phyloP scores from a whole-genome alignment of 2,888 invertebrate genomes.

The Drosophila glabriapex region DNA sequence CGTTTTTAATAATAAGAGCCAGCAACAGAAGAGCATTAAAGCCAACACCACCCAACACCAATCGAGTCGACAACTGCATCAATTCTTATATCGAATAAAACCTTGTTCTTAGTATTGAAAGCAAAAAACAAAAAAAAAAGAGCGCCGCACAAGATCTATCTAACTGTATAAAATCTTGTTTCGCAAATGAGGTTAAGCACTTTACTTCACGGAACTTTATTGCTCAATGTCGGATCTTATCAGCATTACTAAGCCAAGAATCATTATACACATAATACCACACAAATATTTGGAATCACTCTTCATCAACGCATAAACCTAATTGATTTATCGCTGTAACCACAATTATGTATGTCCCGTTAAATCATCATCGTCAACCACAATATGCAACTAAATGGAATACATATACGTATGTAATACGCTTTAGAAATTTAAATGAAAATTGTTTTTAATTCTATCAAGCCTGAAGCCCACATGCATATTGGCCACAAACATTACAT shows the following conservation, averaged over 20 bases:
- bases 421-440: constrained; percentile 17
- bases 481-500: constrained; percentile 33
- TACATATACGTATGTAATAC: constrained; percentile 37
- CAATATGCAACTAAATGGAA: constrained; percentile 32
- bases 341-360: constrained; percentile 29
- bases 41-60: constrained; percentile 6
- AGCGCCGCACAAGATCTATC: constrained; percentile 20
- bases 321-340: constrained; percentile 42
- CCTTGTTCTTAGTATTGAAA: constrained; percentile 11
- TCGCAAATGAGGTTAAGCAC: constrained; percentile 16
- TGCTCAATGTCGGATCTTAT: constrained; percentile 46
- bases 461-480: constrained; percentile 21
- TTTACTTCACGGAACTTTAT: constrained; percentile 12
- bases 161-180: constrained; percentile 18
- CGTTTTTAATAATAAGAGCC: constrained; percentile 37
- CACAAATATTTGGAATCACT: constrained; percentile 38
- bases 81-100: constrained; percentile 5
- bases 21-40: constrained; percentile 16
- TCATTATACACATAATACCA: constrained; percentile 25
- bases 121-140: constrained; percentile 1
- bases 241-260: constrained; percentile 41
- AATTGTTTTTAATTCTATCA: constrained; percentile 21
- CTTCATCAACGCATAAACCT: constrained; percentile 33
- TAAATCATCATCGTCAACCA: constrained; percentile 13
- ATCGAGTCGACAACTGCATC: constrained; percentile 13